These are phyloP conservation scores for Apamea sordens DNA, from an alignment of 2,888 invertebrate species.

Conservation along the genomic window DNA sequence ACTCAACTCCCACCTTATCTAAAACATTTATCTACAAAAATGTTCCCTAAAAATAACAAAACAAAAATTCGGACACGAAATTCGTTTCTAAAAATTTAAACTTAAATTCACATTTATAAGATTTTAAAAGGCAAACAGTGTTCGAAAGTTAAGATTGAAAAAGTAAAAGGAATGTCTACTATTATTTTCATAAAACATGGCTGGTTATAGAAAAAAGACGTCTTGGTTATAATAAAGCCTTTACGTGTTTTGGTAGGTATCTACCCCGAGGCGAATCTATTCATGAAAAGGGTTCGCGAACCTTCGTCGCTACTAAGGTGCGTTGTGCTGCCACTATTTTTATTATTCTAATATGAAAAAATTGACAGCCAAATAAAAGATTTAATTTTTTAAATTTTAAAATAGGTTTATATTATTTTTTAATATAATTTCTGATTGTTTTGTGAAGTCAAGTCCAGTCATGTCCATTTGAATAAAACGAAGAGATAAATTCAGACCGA, in stretches of 20 bases:
- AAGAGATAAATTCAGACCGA: no score
- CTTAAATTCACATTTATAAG: constrained; percentile 29
- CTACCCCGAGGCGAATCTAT: constrained; percentile 66
- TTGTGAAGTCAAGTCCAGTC: no score
- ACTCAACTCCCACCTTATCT: constrained; percentile 11
- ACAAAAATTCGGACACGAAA: constrained; percentile 22
- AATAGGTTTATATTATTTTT: neutral
- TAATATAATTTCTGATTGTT: neutral
- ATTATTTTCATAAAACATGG: constrained; percentile 53
- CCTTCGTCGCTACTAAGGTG: constrained; percentile 48
- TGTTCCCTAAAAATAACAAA: neutral
- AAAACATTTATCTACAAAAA: neutral
- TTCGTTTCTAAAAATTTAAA: constrained; percentile 25
- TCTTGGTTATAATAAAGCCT: constrained; percentile 69
- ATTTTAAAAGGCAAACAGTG: constrained; percentile 57
- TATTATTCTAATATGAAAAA: neutral
- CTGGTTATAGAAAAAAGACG: constrained; percentile 49
- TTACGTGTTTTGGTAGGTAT: constrained; percentile 61
- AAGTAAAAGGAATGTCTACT: constrained; percentile 35
- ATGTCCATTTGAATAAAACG: neutral
- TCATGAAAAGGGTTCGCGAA: constrained; percentile 70
- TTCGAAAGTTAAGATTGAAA: constrained; percentile 42
- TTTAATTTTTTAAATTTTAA: neutral
- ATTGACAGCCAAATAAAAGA: neutral
- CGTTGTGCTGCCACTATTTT: constrained; percentile 27